Evolutionary conservation across 2,113 vertebrate species (phyloP), one percentile per base, ranked within the genome.

Genomic region (Tringa solitaria): DNA sequence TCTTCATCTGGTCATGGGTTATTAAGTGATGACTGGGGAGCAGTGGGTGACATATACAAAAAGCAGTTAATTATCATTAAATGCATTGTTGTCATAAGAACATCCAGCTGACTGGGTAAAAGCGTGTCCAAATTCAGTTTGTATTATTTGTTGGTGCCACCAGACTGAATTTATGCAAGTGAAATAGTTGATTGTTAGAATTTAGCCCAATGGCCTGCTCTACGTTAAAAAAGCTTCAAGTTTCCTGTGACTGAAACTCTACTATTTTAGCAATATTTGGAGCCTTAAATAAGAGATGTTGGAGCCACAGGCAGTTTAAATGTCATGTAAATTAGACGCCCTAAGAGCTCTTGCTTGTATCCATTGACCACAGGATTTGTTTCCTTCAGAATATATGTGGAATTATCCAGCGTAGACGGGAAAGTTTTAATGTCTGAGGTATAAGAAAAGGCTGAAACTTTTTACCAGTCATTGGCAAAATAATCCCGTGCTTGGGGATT

Each of bases 51-150:
- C 48, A 23, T 6, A 6, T 83, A 41, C 46, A 69, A 23, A 95
- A 91, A 35, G 14, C 53, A 80, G 64, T 92, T 97, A 92, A 82
- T 93, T 93, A 81, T 88, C 54, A 80, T 95, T 94, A 78, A 93
- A 95, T 91, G 22, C 9, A 1, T n/a, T 90, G 35, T 27, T 94
- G 80, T 85, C 81, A 59, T 83, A 85, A 90, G 81, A 46, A 32
- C n/a, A 56, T 72, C 64, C 64, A 87, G 84, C 87, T 95, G 56
- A 67, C 41, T 43, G 46, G 10, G 24, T 48, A 56, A 43, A 33
- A 81, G 26, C 24, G 24, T 20, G 61, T 57, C 61, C 67, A 64
- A 73, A 56, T 61, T 87, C 69, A 45, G 32, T 90, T 82, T 76
- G 22, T 76, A 22, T 24, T 45, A 39, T 73, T 86, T 63, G 45